Evolutionary conservation across 1,140 invertebrate genomes (phyloP), one percentile per base, ranked within the genome.

Genomic region (Drosophila obscura): DNA sequence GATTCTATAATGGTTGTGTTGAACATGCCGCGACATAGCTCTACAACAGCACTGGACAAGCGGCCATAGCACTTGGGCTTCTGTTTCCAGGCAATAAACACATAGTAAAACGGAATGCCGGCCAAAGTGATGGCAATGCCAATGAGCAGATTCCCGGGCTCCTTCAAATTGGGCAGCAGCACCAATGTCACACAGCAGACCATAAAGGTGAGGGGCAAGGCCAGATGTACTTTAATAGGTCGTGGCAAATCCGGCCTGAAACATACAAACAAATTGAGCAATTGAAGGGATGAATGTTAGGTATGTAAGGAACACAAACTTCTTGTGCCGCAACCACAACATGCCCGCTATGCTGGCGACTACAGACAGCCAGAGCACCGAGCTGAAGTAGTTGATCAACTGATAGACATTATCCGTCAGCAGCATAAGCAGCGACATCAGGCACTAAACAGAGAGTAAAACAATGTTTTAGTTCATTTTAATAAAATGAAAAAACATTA

Each of bases 21-120:
- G 22, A 92, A 92, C 24, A 92, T 71, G n/a, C 80, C 81, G 41
- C 91, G 79, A 43, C 91, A 92, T 8, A 91, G 50, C 31, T 82
- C 74, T 1, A 92, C 89, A 22, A 91, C 46, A 8, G 64, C 75
- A 53, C 77, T 76, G 11, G 91, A 91, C 9, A 91, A 16, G 2
- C 78, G 71, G 0, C 81, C 77, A 59, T 88, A 90, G 46, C 53
- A 67, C 19, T 55, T 59, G 24, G 93, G 93, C 91, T 98, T 98
- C 22, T 94, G 95, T 85, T 96, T 94, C 97, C 97, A 98, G 62
- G 94, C 94, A 19, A 99, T 96, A 74, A 97, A 98, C 0, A 98
- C 66, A 48, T 96, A 94, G 92, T 99, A 99, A 3, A 99, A 96
- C 1, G 98, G 98, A 65, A 99, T 95, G 7, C 97, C 98, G 5